Evolutionary conservation across 2,113 vertebrate species (phyloP).

Genomic region (Rhabdomys dilectus): DNA sequence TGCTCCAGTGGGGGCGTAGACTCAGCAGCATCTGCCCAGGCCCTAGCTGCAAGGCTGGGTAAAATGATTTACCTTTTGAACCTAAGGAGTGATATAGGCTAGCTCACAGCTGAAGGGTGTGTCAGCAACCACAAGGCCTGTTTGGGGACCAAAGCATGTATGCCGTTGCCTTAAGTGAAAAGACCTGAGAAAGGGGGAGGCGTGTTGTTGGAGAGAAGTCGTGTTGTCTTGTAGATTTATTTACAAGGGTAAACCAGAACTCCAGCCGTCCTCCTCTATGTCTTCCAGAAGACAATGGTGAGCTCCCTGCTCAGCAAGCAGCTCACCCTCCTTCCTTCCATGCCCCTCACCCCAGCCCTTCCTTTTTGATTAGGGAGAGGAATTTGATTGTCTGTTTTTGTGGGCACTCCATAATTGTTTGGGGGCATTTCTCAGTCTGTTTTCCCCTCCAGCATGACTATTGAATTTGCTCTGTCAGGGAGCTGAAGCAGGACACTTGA

Average conservation of each 20-base stretch:
- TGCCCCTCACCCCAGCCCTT: background rate
- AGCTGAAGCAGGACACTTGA: slow-evolving; percentile 66
- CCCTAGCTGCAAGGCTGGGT: rapidly evolving
- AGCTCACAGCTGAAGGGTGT: background rate
- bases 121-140: background rate
- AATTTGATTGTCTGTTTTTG: slow-evolving; percentile 70
- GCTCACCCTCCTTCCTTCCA: too few relatives aligned
- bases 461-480: slow-evolving; percentile 59
- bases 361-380: slow-evolving; percentile 36
- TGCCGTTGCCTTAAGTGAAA: background rate
- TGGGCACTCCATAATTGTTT: background rate
- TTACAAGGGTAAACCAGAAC: background rate
- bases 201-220: background rate
- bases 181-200: background rate
- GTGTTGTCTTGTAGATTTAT: background rate
- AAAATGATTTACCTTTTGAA: background rate
- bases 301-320: background rate
- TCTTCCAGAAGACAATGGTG: background rate
- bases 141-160: background rate
- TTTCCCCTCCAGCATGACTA: slow-evolving; percentile 52
- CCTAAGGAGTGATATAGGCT: background rate
- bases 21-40: background rate
- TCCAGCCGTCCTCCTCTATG: background rate
- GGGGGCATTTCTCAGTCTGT: slow-evolving; percentile 53
- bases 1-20: background rate